Evolutionary conservation across 2,797 vertebrate genomes (phyloP), one percentile per base, ranked within the genome.

Genomic region (Amniataba percoides): DNA sequence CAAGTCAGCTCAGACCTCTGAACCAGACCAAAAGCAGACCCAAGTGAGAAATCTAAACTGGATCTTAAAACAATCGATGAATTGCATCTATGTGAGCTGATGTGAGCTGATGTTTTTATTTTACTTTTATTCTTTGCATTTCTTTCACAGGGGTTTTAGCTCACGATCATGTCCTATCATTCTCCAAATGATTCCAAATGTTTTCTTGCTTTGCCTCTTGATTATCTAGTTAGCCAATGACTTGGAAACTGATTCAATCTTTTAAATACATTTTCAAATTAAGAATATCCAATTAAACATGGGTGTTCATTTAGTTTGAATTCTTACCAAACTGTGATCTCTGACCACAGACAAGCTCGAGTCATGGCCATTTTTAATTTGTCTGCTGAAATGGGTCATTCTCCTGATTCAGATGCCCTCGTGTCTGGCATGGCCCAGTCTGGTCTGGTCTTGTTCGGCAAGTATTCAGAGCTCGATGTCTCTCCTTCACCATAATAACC

Each of bases 391-490:
- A 40, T 25, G 27, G 57, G 49, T 84, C 56, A 11, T 51, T 69
- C n/a, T 66, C 25, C 67, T 58, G 15, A 52, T 73, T 62, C 19
- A 14, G 23, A 60, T 34, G 3, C 15, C 39, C 39, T 40, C 36
- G 14, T 61, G 51, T 71, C 51, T 74, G 77, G 21, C 77, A 21
- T 48, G 1, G 72, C 53, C 53, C 39, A 15, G 36, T 78, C 83
- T 84, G 65, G 87, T 81, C 87, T 87, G 88, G 83, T 88, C 89
- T 89, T 83, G 88, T 83, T 80, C 62, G 39, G 42, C 45, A 69
- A 73, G 55, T 83, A 65, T 77, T 86, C 76, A 65, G 79, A 81
- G 70, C 73, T 89, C 36, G 19, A 52, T 75, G 67, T 88, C 63
- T 77, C 58, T 81, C 63, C 42, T 71, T 74, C 74, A 88, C 85